Conservation (phyloP, 2,888 invertebrate species). For the Liodrosophila aerea region DNA sequence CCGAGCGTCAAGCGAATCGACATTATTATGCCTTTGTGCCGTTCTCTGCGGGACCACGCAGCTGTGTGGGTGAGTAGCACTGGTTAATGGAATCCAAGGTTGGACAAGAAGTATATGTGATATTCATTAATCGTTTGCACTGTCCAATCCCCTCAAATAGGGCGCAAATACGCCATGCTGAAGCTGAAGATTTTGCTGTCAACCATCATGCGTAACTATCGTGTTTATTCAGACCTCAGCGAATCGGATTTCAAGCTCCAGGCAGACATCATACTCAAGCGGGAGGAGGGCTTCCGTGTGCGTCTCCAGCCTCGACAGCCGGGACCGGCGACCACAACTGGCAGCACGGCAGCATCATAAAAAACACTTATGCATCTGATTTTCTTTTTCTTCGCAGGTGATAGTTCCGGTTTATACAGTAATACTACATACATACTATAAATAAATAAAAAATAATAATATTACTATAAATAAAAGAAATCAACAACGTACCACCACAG, state of each 20-base stretch:
- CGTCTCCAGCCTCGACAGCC: conserved; percentile 86
- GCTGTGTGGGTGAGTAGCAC: conserved; percentile 87
- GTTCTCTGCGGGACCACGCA: conserved; percentile 92
- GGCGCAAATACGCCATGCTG: conserved; percentile 91
- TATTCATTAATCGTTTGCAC: too few relatives aligned
- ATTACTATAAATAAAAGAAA: conserved; percentile 14
- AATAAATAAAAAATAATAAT: conserved; percentile 28
- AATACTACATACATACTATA: conserved; percentile 51
- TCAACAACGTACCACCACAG: conserved; percentile 13
- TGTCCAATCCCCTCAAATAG: conserved; percentile 81
- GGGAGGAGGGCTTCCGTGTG: conserved; percentile 89
- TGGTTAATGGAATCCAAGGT: too few relatives aligned
- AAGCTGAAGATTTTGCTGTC: conserved; percentile 90
- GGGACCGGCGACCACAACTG: conserved; percentile 44
- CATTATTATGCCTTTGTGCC: conserved; percentile 92
- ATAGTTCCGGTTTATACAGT: conserved; percentile 72
- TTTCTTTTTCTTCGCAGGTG: conserved; percentile 53
- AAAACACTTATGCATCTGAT: conserved; percentile 38
- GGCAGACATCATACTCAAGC: conserved; percentile 90
- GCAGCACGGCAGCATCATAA: conserved; percentile 54
- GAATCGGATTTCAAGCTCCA: conserved; percentile 88
- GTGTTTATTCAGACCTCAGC: conserved; percentile 86
- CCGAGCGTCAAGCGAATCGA: conserved; percentile 89
- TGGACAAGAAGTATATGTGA: too few relatives aligned
- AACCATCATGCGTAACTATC: conserved; percentile 89